Conservation (phyloP, 1,140 invertebrate genomes). For the Conus ventricosus region DNA sequence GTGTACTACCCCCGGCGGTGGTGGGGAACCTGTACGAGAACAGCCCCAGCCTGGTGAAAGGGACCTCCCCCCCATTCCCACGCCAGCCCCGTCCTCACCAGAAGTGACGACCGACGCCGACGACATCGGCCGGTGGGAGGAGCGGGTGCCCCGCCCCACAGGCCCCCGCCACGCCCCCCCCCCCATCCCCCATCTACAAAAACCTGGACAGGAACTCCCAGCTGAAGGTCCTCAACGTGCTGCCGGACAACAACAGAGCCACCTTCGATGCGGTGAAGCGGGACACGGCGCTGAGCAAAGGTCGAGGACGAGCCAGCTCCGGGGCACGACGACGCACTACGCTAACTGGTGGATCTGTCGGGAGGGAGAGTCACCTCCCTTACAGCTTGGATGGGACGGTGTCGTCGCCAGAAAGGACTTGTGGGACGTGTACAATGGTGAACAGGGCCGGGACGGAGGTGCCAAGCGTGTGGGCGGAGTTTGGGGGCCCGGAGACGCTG, state of each 20-base stretch:
- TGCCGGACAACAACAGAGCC: neutral
- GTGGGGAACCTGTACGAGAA: neutral
- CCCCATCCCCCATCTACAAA: neutral
- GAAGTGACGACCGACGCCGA: neutral
- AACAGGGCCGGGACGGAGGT: conserved; percentile 19
- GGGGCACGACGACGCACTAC: neutral
- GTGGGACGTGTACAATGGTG: conserved; percentile 22
- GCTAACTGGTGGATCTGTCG: neutral
- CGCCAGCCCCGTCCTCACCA: neutral
- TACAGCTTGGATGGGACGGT: conserved; percentile 29
- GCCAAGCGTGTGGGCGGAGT: conserved; percentile 30
- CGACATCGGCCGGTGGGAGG: neutral
- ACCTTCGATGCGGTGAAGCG: neutral
- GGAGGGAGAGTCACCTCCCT: neutral
- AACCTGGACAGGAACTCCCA: neutral
- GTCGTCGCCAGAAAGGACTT: conserved; percentile 18
- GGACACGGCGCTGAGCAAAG: neutral
- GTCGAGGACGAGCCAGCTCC: neutral
- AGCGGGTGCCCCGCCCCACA: neutral
- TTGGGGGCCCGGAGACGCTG: neutral
- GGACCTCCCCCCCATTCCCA: neutral
- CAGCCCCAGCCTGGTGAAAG: neutral
- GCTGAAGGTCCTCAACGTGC: neutral
- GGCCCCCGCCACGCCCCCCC: neutral
- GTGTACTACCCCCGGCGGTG: neutral